phyloP scores from a whole-genome alignment of 2,888 invertebrate genomes.

The Cyrtodaria siliqua region DNA sequence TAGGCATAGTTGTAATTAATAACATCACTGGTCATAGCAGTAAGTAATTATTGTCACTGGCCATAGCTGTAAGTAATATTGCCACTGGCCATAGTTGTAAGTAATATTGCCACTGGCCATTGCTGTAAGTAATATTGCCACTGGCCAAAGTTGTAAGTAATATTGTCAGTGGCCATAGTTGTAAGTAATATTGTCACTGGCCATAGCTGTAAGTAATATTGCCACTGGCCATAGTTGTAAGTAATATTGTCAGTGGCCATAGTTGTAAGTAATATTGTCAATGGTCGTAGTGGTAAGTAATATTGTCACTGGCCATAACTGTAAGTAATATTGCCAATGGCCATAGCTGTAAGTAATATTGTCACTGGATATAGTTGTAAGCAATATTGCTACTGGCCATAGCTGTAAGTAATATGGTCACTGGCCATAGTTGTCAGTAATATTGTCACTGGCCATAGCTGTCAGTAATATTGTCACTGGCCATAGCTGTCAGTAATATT shows the following conservation, averaged over 20 bases:
- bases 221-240: constrained; percentile 94
- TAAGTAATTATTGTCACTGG: constrained; percentile 87
- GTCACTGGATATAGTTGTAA: constrained; percentile 90
- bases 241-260: constrained; percentile 79
- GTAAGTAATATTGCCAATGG: constrained; percentile 91
- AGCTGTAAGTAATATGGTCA: constrained; percentile 91
- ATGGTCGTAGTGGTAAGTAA: constrained; percentile 59
- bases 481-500: background rate
- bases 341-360: constrained; percentile 91
- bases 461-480: background rate
- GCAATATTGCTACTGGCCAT: constrained; percentile 92
- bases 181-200: constrained; percentile 92
- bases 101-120: constrained; percentile 83
- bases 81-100: constrained; percentile 92
- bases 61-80: constrained; percentile 84
- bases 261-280: no score
- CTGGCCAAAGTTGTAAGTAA: constrained; percentile 90
- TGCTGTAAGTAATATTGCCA: no score
- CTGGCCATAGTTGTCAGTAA: no score
- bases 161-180: constrained; percentile 92
- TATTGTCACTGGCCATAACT: constrained; percentile 92
- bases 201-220: no score
- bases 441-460: background rate
- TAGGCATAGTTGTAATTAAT: no score
- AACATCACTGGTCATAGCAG: constrained; percentile 94